These are phyloP conservation scores for Moxostoma hubbsi DNA, from an alignment of 2,797 vertebrate species.

Conservation along the genomic window DNA sequence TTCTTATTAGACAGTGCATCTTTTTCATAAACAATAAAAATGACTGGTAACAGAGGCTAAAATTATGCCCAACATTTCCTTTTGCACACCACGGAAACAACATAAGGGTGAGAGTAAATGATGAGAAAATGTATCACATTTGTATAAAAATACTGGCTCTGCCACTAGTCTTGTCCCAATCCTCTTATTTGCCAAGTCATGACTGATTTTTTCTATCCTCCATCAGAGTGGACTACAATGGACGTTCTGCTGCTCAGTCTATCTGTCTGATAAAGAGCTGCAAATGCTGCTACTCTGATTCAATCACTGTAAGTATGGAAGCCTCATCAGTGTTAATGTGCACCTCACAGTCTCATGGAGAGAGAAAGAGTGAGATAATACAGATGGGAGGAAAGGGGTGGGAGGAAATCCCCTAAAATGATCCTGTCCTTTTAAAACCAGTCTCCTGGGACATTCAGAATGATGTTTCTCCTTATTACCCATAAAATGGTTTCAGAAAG, in stretches of 20 bases:
- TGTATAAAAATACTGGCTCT: too few relatives aligned
- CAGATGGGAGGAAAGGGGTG: conserved; percentile 15
- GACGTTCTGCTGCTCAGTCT: conserved; percentile 35
- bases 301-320: conserved; percentile 60
- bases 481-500: conserved; percentile 16
- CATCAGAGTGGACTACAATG: neutral
- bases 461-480: conserved; percentile 42
- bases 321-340: conserved; percentile 60
- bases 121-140: too few relatives aligned
- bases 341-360: conserved; percentile 45
- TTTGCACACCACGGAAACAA: too few relatives aligned
- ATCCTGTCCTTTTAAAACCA: conserved; percentile 45
- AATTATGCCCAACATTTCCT: too few relatives aligned
- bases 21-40: too few relatives aligned
- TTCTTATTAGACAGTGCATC: too few relatives aligned
- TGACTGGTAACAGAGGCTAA: too few relatives aligned
- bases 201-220: conserved; percentile 51
- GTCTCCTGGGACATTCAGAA: conserved; percentile 37
- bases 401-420: conserved; percentile 39
- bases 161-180: neutral
- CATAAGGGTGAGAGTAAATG: too few relatives aligned
- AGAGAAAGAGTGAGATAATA: conserved; percentile 38
- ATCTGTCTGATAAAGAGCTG: conserved; percentile 44
- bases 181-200: conserved; percentile 68
- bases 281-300: conserved; percentile 55